Evolutionary conservation across 2,888 invertebrate species (phyloP).

Genomic region (Cheilosia scutellata): DNA sequence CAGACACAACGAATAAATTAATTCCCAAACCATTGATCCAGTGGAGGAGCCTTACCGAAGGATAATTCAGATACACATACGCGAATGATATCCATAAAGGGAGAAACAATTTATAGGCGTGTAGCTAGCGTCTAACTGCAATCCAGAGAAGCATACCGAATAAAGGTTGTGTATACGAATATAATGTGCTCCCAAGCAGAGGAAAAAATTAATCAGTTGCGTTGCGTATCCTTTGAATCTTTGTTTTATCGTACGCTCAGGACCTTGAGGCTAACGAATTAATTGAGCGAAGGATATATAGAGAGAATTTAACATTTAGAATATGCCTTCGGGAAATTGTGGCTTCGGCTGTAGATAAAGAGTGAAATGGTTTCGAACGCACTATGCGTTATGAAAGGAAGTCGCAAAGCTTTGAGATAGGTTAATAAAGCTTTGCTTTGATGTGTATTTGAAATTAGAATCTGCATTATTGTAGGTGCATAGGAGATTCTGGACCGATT

Average conservation of each 20-base stretch:
- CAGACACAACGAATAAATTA: conserved; percentile 17
- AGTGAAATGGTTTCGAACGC: too few species aligned
- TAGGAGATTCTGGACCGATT: too few species aligned
- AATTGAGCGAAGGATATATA: not conserved
- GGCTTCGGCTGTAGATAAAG: too few species aligned
- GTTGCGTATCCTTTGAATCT: conserved; percentile 38
- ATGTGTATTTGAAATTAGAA: too few species aligned
- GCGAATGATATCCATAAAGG: conserved; percentile 23
- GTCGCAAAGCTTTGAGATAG: too few species aligned
- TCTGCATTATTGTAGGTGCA: too few species aligned
- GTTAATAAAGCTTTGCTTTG: too few species aligned
- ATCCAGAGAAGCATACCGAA: conserved; percentile 2
- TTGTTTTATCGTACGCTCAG: conserved; percentile 20
- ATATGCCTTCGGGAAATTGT: conserved; percentile 3
- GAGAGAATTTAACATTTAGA: conserved; percentile 22
- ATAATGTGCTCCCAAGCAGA: conserved; percentile 7
- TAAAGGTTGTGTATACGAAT: not conserved
- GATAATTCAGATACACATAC: conserved; percentile 7
- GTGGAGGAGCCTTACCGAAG: conserved; percentile 7
- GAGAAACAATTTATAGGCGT: conserved; percentile 43
- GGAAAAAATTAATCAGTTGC: conserved; percentile 50
- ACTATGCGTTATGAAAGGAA: too few species aligned
- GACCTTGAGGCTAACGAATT: conserved; percentile 42
- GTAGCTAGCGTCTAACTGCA: conserved; percentile 14
- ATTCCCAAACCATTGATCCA: conserved; percentile 38